These are phyloP conservation scores for Poecile atricapillus DNA, from an alignment of 2,113 vertebrate species.

Conservation along the genomic window DNA sequence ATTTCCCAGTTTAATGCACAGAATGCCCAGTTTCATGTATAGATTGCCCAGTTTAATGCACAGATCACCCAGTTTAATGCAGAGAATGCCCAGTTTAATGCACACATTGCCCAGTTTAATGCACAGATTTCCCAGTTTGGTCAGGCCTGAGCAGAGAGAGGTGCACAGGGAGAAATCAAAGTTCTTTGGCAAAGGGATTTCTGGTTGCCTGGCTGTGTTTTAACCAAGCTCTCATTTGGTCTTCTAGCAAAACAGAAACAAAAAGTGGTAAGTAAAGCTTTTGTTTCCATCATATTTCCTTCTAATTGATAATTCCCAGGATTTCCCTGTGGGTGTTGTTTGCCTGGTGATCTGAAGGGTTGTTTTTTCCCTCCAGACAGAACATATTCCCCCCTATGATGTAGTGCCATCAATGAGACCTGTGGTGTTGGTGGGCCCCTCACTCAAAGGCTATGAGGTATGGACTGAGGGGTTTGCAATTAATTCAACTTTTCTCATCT, in stretches of 20 bases:
- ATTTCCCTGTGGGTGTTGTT: neutral
- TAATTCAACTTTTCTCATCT: neutral
- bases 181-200: neutral
- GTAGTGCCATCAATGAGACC: conserved; percentile 98
- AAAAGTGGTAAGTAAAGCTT: conserved; percentile 91
- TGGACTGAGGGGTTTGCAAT: neutral
- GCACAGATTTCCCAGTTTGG: neutral
- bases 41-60: neutral
- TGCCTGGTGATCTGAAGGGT: neutral
- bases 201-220: neutral
- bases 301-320: neutral
- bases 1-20: accelerated
- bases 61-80: neutral
- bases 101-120: neutral
- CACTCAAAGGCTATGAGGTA: conserved; percentile 98
- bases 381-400: conserved; percentile 95
- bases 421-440: conserved; percentile 94
- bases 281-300: neutral
- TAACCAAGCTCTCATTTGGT: conserved; percentile 72
- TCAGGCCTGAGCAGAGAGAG: neutral
- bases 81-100: neutral
- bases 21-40: accelerated
- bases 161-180: neutral
- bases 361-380: conserved; percentile 78
- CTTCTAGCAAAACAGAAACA: conserved; percentile 96